These are phyloP conservation scores for Hypercompe scribonia DNA, from an alignment of 2,888 invertebrate species.

Conservation along the genomic window DNA sequence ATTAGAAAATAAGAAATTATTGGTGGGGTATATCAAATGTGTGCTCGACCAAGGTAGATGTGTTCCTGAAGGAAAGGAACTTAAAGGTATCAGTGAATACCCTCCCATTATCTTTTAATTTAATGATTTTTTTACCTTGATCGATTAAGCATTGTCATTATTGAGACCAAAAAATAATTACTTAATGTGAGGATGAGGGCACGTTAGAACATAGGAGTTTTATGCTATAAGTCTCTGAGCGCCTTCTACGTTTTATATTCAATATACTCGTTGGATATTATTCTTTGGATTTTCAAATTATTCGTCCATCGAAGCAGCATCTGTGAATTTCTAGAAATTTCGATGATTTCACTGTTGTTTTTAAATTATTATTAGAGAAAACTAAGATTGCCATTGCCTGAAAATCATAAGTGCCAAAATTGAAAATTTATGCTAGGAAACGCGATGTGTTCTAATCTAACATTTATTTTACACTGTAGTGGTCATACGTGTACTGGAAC, in stretches of 20 bases:
- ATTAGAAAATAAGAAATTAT: constrained; percentile 88
- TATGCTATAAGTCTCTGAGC: background rate
- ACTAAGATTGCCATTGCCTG: no score
- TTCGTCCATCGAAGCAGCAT: background rate
- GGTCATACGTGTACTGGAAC: no score
- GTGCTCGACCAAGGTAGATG: constrained; percentile 88
- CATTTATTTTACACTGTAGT: no score
- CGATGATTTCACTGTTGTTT: background rate
- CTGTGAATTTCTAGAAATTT: background rate
- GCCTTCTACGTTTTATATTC: background rate
- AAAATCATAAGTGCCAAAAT: no score
- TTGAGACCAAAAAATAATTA: background rate
- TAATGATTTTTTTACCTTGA: background rate
- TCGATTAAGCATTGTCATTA: no score
- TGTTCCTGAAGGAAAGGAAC: constrained; percentile 89
- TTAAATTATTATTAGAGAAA: background rate
- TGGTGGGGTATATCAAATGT: constrained; percentile 90
- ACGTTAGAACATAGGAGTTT: background rate
- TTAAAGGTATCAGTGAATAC: constrained; percentile 85
- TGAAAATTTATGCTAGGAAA: no score
- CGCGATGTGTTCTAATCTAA: no score
- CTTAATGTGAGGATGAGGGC: background rate
- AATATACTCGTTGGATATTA: background rate
- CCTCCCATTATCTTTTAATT: background rate
- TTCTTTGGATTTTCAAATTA: background rate